Conservation (phyloP, 37 sponge, comb jelly and placozoan genomes). For the Agelas oroides region DNA sequence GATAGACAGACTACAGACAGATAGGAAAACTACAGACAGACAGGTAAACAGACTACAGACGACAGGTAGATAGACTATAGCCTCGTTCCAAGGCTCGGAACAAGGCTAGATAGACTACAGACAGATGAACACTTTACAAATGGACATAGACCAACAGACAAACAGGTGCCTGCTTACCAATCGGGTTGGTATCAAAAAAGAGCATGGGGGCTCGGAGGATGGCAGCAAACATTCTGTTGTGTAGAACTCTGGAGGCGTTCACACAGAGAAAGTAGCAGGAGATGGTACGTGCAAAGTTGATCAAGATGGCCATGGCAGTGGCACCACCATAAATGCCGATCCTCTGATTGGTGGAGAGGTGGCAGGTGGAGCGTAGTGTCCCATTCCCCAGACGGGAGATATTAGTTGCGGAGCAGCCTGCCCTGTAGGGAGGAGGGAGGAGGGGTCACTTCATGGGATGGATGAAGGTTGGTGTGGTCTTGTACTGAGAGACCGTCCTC, state of each 20-base stretch:
- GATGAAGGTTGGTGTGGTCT: no score
- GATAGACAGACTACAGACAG: no score
- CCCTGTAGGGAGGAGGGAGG: conserved; percentile 6
- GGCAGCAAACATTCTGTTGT: conserved; percentile 69
- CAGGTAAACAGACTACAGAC: no score
- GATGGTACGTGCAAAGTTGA: conserved; percentile 20
- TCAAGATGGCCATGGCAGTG: not conserved
- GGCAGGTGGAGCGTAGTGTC: not conserved
- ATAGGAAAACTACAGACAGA: no score
- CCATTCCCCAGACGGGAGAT: not conserved
- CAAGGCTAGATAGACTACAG: no score
- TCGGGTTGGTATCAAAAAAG: conserved; percentile 89
- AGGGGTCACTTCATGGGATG: not conserved
- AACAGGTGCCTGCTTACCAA: conserved; percentile 19
- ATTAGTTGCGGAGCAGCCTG: conserved; percentile 12
- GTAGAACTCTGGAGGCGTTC: conserved; percentile 64
- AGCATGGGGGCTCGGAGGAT: conserved; percentile 73
- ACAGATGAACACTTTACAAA: no score
- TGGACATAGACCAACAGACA: not conserved
- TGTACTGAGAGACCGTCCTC: no score
- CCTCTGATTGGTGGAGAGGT: conserved; percentile 30
- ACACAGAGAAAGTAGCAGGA: conserved; percentile 45
- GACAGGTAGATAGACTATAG: no score
- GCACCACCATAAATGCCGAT: conserved; percentile 50
- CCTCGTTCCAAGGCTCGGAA: no score